A percentile compares a stretch with the other conserved stretches of the same genome.
Conservation (phyloP, 2,888 invertebrate genomes). For the Autographa gamma region DNA sequence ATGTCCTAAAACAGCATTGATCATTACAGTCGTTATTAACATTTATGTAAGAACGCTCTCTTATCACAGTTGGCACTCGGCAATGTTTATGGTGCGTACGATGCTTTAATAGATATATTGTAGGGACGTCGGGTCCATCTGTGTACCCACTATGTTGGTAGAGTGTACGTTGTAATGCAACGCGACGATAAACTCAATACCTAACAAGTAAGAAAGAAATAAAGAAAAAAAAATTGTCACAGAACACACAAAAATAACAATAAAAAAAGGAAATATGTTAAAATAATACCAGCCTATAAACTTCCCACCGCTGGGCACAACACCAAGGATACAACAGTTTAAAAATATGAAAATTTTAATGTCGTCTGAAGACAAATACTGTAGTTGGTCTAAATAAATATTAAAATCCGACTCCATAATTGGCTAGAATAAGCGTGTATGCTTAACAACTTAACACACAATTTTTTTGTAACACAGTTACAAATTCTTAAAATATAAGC, state of each 20-base stretch:
- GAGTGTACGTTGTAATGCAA: slow-evolving; percentile 40
- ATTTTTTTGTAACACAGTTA: no score
- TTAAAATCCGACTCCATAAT: background rate
- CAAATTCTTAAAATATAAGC: background rate
- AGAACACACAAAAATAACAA: no score
- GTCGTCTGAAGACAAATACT: no score
- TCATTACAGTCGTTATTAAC: slow-evolving; percentile 30
- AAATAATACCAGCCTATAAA: no score
- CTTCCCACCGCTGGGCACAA: no score
- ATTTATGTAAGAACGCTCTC: slow-evolving; percentile 50
- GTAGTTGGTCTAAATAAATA: background rate
- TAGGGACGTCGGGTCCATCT: slow-evolving; percentile 36
- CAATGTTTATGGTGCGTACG: slow-evolving; percentile 69
- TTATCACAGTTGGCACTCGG: slow-evolving; percentile 54
- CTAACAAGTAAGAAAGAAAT: no score
- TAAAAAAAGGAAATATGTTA: no score
- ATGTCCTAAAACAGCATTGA: slow-evolving; percentile 8
- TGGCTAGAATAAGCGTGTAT: no score
- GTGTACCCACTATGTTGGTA: slow-evolving; percentile 22
- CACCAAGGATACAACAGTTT: background rate
- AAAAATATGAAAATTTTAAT: background rate
- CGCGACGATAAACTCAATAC: background rate
- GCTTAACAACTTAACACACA: no score
- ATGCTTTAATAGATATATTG: slow-evolving; percentile 66
- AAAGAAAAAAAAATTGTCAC: no score